These are phyloP conservation scores for Ornithoptera alexandrae DNA, from an alignment of 2,888 invertebrate species.

Conservation along the genomic window DNA sequence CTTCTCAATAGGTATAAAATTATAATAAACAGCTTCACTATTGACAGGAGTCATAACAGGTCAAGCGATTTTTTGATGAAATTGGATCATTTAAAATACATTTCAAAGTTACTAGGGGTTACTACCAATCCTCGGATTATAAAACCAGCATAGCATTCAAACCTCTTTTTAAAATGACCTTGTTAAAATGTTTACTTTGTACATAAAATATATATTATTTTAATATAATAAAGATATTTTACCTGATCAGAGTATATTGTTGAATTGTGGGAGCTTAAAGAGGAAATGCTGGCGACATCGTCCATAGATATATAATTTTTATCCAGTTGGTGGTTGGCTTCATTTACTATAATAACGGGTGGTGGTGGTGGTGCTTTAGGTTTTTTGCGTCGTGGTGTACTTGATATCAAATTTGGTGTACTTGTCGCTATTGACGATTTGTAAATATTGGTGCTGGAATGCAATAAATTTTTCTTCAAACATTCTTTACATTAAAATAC, in stretches of 20 bases:
- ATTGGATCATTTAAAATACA: neutral
- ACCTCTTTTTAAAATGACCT: too few species aligned
- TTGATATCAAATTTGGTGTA: constrained; percentile 67
- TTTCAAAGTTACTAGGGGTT: neutral
- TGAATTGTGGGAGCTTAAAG: constrained; percentile 68
- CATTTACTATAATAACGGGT: constrained; percentile 41
- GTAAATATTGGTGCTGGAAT: constrained; percentile 56
- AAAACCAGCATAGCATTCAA: too few species aligned
- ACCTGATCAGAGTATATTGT: constrained; percentile 67
- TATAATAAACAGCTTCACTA: too few species aligned
- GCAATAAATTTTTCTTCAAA: neutral
- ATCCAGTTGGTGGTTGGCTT: constrained; percentile 37
- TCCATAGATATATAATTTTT: constrained; percentile 61
- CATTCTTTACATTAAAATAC: neutral
- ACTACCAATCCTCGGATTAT: too few species aligned
- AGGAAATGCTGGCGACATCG: constrained; percentile 70
- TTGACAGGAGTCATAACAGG: too few species aligned
- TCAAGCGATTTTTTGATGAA: neutral
- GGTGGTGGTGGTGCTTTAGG: constrained; percentile 86
- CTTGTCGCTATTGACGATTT: constrained; percentile 63
- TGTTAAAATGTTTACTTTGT: too few species aligned
- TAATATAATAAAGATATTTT: constrained; percentile 21
- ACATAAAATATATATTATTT: too few species aligned
- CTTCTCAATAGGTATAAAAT: too few species aligned
- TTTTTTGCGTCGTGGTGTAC: constrained; percentile 80